Evolutionary conservation across 1,140 invertebrate genomes (phyloP), one percentile per base, ranked within the genome.

Genomic region (Eumeta japonica): DNA sequence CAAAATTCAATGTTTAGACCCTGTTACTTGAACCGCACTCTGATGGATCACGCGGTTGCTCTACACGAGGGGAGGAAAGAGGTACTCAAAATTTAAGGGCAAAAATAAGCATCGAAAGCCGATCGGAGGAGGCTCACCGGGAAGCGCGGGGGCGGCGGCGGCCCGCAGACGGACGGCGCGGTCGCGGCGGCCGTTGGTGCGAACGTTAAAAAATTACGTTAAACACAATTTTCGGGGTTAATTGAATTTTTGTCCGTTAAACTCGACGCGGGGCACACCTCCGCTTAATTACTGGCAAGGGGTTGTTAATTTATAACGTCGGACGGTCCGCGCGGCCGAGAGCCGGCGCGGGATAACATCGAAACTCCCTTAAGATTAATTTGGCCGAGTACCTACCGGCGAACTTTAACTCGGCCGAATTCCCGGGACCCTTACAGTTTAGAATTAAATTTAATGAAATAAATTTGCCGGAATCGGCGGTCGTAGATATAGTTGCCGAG

Each of bases 341-440:
- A 58, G 44, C 42, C 45, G 48, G 54, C 59, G 45, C 42, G 56
- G 62, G 61, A 66, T 65, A 67, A 65, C 67, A 64, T 66, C 62
- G 61, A 63, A 70, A 70, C 64, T 74, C 68, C 64, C 68, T 67
- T 60, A 74, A 74, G 68, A 71, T 71, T 74, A 74, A 74, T 74
- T 74, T 74, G 55, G 46, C n/a, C 51, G 48, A 56, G 46, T 48
- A 54, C 48, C 51, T 68, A 60, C 61, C 62, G 50, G 46, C 59
- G 57, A 73, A 68, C 62, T 73, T 70, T 65, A 70, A 71, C 68
- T 71, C 66, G 58, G 60, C 68, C 68, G 58, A 70, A 70, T 70
- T 65, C 64, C 59, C 59, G 54, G 43, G 46, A 46, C 52, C 58
- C 59, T 62, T 57, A 46, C 46, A 62, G 56, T 66, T 64, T 57